Percentiles rank a stretch among this genome's conserved stretches.
Conservation (phyloP, 2,888 invertebrate species). For the Eupithecia insigniata region DNA sequence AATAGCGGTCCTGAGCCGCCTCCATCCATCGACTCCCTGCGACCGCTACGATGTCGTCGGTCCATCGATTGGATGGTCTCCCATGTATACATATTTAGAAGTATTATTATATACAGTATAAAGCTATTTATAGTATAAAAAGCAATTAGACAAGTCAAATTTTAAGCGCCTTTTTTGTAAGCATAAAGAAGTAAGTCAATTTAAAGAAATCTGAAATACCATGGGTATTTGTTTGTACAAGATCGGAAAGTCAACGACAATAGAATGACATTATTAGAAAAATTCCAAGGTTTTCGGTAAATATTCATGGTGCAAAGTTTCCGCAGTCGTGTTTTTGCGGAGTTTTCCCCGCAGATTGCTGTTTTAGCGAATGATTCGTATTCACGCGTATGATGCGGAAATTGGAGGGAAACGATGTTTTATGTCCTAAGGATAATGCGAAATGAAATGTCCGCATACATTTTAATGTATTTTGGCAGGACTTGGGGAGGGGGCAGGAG, state of each 20-base stretch:
- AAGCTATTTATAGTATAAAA: too few species aligned
- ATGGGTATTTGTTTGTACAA: neutral
- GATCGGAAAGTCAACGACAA: slow-evolving; percentile 15
- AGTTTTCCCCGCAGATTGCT: slow-evolving; percentile 6
- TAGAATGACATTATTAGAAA: slow-evolving; percentile 1
- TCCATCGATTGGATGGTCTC: too few species aligned
- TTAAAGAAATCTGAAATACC: too few species aligned
- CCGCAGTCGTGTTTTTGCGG: neutral
- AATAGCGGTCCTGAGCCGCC: too few species aligned
- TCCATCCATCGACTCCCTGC: too few species aligned
- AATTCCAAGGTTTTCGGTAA: neutral
- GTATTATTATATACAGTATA: too few species aligned
- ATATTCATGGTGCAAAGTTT: slow-evolving; percentile 8
- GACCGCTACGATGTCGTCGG: too few species aligned
- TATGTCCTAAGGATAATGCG: neutral
- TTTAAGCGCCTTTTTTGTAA: too few species aligned
- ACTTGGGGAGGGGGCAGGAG: neutral
- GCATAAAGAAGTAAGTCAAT: too few species aligned
- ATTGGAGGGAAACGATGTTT: slow-evolving; percentile 7
- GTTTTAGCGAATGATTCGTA: slow-evolving; percentile 28
- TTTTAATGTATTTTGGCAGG: neutral
- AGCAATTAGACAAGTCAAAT: too few species aligned
- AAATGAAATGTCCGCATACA: neutral
- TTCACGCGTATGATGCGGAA: slow-evolving; percentile 21
- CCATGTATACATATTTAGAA: too few species aligned